Evolutionary conservation across 2,888 invertebrate species (phyloP).

Genomic region (Perizoma flavofasciatum): DNA sequence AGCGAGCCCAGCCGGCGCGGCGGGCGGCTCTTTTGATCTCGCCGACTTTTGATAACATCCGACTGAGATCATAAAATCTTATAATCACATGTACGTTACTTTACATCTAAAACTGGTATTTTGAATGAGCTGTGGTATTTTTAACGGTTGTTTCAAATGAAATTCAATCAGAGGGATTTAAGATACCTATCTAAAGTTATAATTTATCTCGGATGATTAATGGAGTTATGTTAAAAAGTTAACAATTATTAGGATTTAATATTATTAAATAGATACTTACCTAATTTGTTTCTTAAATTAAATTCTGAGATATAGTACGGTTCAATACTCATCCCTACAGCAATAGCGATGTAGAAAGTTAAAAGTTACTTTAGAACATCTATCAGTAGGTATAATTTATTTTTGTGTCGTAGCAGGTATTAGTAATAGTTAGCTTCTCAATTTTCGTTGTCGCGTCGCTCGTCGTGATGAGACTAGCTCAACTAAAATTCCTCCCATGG

Average conservation of each 20-base stretch:
- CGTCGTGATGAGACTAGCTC: not conserved
- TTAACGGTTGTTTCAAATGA: conserved; percentile 31
- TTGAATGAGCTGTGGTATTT: conserved; percentile 30
- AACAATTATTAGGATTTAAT: no score
- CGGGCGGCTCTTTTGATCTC: conserved; percentile 50
- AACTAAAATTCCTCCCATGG: not conserved
- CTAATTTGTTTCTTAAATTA: no score
- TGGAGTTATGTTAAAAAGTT: not conserved
- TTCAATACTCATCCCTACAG: no score
- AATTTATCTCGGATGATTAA: conserved; percentile 7
- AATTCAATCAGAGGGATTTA: conserved; percentile 31
- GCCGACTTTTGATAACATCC: conserved; percentile 57
- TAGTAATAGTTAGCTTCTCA: not conserved
- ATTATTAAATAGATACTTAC: no score
- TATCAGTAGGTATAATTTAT: not conserved
- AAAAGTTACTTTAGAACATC: no score
- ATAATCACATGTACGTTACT: conserved; percentile 49
- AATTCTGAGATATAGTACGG: no score
- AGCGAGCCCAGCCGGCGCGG: conserved; percentile 45
- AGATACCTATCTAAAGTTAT: conserved; percentile 18
- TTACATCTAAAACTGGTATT: conserved; percentile 46
- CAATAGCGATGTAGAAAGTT: no score
- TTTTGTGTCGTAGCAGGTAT: not conserved
- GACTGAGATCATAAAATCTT: conserved; percentile 58
- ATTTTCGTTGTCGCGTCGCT: not conserved